Evolutionary conservation across 2,888 invertebrate genomes (phyloP).

Genomic region (Diaperis boleti): DNA sequence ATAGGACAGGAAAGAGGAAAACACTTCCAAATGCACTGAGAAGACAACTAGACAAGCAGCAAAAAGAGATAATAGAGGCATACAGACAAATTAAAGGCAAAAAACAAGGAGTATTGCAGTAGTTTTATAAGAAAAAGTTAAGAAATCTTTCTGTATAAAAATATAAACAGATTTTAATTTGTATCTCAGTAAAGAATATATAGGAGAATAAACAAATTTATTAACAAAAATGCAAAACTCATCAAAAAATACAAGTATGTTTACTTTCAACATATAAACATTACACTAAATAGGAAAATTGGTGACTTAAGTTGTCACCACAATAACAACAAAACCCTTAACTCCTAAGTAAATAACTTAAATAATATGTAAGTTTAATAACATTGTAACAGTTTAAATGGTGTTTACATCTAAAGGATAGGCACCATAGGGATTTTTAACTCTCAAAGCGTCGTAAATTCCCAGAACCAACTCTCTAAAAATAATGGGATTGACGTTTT

Average conservation of each 20-base stretch:
- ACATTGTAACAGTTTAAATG: conserved; percentile 2
- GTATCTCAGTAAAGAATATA: no score
- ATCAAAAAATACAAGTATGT: no score
- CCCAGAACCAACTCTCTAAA: conserved; percentile 72
- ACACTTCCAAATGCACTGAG: conserved; percentile 71
- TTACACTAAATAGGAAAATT: no score
- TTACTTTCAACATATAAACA: no score
- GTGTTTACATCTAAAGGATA: conserved; percentile 35
- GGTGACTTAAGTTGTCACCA: no score
- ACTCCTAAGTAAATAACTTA: not conserved
- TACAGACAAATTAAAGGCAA: conserved; percentile 71
- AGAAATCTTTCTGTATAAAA: conserved; percentile 17
- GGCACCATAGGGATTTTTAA: conserved; percentile 39
- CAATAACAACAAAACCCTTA: not conserved
- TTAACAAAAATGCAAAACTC: no score
- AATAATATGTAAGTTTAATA: conserved; percentile 3
- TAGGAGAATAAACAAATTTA: no score
- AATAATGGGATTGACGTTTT: conserved; percentile 79
- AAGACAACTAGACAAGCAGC: conserved; percentile 72
- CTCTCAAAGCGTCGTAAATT: conserved; percentile 48
- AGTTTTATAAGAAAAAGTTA: conserved; percentile 28
- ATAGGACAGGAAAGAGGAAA: conserved; percentile 73
- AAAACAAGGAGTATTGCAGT: conserved; percentile 41
- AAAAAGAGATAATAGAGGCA: conserved; percentile 70
- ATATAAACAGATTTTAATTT: no score